Percentiles rank a stretch among this genome's conserved stretches.
Conservation (phyloP, 92 coral and sea anemone genomes). For the Anthopleura xanthogrammica region DNA sequence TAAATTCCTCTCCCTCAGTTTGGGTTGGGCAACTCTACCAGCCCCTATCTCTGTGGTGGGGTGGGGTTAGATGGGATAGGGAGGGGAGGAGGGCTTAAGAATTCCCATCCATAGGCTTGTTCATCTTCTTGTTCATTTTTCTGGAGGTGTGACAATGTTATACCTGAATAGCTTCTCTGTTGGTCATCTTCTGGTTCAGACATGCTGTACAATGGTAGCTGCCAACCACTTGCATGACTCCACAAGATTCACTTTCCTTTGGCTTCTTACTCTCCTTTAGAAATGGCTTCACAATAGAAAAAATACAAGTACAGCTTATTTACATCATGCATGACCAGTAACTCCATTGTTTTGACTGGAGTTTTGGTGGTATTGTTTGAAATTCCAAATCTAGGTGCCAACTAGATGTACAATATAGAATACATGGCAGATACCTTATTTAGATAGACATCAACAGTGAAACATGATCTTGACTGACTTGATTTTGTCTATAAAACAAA, state of each 20-base stretch:
- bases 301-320: background rate
- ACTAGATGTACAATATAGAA: background rate
- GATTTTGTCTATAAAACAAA: slow-evolving; percentile 50
- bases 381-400: too few species aligned
- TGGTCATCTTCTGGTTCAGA: slow-evolving; percentile 85
- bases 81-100: too few species aligned
- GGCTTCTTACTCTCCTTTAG: slow-evolving; percentile 23
- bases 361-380: too few species aligned
- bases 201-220: slow-evolving; percentile 68
- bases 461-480: slow-evolving; percentile 40
- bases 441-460: slow-evolving; percentile 58
- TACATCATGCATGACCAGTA: too few species aligned
- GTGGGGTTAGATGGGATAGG: too few species aligned
- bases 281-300: slow-evolving; percentile 20
- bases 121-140: background rate
- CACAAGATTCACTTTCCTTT: slow-evolving; percentile 38
- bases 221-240: slow-evolving; percentile 60
- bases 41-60: too few species aligned
- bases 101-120: background rate
- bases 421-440: slow-evolving; percentile 44
- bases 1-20: too few species aligned
- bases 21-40: too few species aligned
- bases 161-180: slow-evolving; percentile 81
- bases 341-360: too few species aligned
- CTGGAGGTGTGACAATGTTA: background rate